A percentile compares a stretch with the other conserved stretches of the same genome.
phyloP scores from a whole-genome alignment of 2,113 vertebrate species.

The Phrynocephalus versicolor region DNA sequence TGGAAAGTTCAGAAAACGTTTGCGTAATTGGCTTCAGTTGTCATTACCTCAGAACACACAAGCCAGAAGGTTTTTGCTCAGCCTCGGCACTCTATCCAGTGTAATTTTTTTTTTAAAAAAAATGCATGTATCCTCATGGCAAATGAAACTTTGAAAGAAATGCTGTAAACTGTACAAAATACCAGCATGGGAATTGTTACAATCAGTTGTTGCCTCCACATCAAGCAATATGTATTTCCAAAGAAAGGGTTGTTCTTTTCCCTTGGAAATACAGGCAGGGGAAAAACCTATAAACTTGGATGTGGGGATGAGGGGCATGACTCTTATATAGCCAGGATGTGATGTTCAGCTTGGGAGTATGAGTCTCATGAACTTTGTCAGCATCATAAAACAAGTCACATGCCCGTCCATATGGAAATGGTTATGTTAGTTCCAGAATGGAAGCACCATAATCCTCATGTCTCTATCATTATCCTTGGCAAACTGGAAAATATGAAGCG shows the following conservation, averaged over 20 bases:
- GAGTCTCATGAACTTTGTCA: background rate
- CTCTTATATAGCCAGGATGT: background rate
- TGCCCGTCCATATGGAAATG: conserved; percentile 14
- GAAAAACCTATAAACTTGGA: background rate
- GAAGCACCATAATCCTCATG: background rate
- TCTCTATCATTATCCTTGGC: background rate
- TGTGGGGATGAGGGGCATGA: rapidly evolving
- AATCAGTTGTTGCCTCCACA: background rate
- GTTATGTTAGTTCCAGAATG: conserved; percentile 32
- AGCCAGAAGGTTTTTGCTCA: background rate
- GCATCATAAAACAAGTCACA: background rate
- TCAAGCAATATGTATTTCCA: background rate
- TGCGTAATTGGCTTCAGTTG: conserved; percentile 17
- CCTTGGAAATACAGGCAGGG: conserved; percentile 5
- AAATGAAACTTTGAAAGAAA: conserved; percentile 5
- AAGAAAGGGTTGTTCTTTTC: conserved; percentile 14
- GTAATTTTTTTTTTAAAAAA: background rate
- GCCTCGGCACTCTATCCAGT: background rate
- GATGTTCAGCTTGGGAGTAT: background rate
- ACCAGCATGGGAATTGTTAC: background rate
- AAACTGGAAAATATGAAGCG: conserved; percentile 15
- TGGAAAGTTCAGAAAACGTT: background rate
- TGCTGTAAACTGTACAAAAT: background rate
- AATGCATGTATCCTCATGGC: background rate
- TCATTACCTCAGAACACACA: background rate